Conservation (phyloP, 2,888 invertebrate species). For the Eurois occulta region DNA sequence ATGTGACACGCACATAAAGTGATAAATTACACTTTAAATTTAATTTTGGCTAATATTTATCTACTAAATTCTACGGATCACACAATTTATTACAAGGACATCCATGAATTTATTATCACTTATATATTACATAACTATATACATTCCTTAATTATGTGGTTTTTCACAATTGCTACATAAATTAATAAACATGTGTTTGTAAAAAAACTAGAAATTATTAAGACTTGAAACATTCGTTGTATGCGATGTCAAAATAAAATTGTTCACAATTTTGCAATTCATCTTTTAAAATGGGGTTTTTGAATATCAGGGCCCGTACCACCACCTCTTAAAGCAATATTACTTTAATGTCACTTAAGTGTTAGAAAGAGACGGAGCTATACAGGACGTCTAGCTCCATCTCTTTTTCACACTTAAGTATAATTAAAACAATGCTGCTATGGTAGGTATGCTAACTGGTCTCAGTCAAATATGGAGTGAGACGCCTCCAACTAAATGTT, state of each 20-base stretch:
- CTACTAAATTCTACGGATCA: conserved; percentile 83
- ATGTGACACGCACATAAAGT: conserved; percentile 16
- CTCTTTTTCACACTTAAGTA: not conserved
- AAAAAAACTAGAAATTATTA: conserved; percentile 2
- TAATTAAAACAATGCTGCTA: not conserved
- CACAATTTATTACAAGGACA: conserved; percentile 83
- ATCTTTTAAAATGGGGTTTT: not conserved
- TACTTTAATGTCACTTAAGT: not conserved
- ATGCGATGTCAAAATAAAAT: conserved; percentile 41
- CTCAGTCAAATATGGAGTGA: not conserved
- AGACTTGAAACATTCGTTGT: conserved; percentile 60
- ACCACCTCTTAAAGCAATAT: not conserved
- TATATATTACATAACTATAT: conserved; percentile 76
- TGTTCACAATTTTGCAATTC: not conserved
- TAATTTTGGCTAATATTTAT: conserved; percentile 74
- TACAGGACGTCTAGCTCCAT: not conserved
- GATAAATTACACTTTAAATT: conserved; percentile 46
- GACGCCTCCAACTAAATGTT: too few relatives aligned
- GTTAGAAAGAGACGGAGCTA: not conserved
- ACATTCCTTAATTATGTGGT: conserved; percentile 67
- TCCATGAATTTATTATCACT: conserved; percentile 72
- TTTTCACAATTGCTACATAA: conserved; percentile 24
- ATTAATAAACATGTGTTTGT: not conserved
- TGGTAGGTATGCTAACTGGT: not conserved
- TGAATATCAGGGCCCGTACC: not conserved